These are phyloP conservation scores for Pasiphila rectangulata DNA, from an alignment of 2,888 invertebrate genomes.

Conservation along the genomic window DNA sequence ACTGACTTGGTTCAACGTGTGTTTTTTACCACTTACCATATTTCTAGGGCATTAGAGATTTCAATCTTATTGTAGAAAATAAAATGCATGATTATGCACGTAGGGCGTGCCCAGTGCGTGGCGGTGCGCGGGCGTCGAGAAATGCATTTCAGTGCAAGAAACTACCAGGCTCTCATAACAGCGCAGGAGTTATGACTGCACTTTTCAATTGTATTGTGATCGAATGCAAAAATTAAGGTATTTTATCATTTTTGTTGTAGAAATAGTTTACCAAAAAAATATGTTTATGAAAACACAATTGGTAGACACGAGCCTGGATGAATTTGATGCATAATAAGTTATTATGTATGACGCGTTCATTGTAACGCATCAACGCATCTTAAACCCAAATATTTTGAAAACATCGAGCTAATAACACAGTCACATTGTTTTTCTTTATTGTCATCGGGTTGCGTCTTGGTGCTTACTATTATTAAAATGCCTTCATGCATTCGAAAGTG, in stretches of 20 bases:
- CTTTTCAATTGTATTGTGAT: constrained; percentile 33
- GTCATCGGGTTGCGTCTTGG: constrained; percentile 40
- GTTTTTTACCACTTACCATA: too few relatives aligned
- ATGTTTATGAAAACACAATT: too few relatives aligned
- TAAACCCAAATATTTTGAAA: constrained; percentile 50
- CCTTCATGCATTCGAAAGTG: constrained; percentile 48
- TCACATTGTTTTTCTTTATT: constrained; percentile 64
- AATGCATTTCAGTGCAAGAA: constrained; percentile 65
- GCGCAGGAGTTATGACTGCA: constrained; percentile 47
- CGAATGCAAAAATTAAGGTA: too few relatives aligned
- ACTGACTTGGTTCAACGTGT: too few relatives aligned
- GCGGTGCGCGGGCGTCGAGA: constrained; percentile 39
- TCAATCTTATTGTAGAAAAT: too few relatives aligned
- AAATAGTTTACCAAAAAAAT: too few relatives aligned
- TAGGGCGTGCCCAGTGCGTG: neutral
- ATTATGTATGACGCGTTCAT: too few relatives aligned
- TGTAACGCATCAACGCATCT: constrained; percentile 29
- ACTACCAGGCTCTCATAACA: constrained; percentile 61
- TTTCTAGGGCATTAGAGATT: too few relatives aligned
- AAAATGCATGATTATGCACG: neutral
- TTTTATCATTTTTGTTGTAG: too few relatives aligned
- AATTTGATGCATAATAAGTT: too few relatives aligned
- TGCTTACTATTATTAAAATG: constrained; percentile 46
- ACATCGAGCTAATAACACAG: constrained; percentile 43
- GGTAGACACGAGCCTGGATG: too few relatives aligned